Evolutionary conservation across 2,888 invertebrate species (phyloP), one percentile per base, ranked within the genome.

Genomic region (Athripsodes cinereus): DNA sequence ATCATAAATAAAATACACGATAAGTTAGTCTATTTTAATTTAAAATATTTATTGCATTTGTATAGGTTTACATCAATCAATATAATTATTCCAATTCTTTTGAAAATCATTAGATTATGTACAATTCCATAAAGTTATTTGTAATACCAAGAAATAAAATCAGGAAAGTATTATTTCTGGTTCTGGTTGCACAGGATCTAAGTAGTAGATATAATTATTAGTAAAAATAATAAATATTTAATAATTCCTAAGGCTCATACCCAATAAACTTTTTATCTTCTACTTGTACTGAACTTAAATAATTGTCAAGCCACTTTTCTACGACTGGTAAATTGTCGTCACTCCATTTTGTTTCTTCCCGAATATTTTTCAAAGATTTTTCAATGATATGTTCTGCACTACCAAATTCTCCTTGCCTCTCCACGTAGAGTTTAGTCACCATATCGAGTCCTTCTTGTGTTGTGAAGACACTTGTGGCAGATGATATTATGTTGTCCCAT

Each of bases 301-400:
- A 83, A 11, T 74, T 67, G 59, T 85, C 83, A 2, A 91, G 72
- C 90, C 90, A 90, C 10, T 77, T 73, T 61, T 87, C 85, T 44
- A 91, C 88, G 0, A 86, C 82, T 0, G 89, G 89, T 2, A 90
- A 70, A 68, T 89, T 90, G 54, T 85, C 84, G 53, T 85, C 81
- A 34, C 86, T 87, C 90, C 90, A 91, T 66, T 84, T 82, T 1
- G 85, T 84, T 68, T 89, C 88, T 66, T 87, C 86, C 64, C 85
- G 81, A 47, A 90, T 88, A 62, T 85, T 87, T 65, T 81, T 83
- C 66, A 89, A 72, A 0, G 88, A 86, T 64, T 86, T 86, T 66
- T 86, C 84, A 13, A 90, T 83, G 16, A 89, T 84, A 64, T 85
- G 85, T 62, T 87, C 85, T 0, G 88, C 88, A 2, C 85, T 84